These are phyloP conservation scores for Amphilophus citrinellus DNA, from an alignment of 2,113 vertebrate species.

Conservation along the genomic window DNA sequence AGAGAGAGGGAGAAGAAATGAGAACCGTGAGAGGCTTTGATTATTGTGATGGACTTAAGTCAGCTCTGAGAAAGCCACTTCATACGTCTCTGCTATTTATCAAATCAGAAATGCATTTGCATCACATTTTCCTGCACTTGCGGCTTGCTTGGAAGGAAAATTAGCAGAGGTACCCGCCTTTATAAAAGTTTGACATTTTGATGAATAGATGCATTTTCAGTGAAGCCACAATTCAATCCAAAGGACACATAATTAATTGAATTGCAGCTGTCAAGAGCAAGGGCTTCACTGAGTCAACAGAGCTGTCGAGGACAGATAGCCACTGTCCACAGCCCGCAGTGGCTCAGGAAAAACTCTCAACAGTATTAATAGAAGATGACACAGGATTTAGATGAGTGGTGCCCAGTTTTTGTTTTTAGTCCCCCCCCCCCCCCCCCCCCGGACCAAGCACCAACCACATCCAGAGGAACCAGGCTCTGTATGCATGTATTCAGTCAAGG, in stretches of 20 bases:
- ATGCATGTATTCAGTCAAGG: constrained; percentile 31
- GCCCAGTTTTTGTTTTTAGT: neutral
- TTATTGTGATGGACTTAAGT: constrained; percentile 66
- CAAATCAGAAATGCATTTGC: constrained; percentile 62
- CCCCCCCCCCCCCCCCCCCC: neutral
- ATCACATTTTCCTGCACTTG: constrained; percentile 48
- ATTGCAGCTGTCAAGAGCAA: constrained; percentile 48
- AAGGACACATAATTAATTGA: constrained; percentile 52
- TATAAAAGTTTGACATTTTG: constrained; percentile 52
- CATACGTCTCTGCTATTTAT: constrained; percentile 43
- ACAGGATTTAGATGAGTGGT: constrained; percentile 25
- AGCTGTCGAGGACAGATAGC: constrained; percentile 48
- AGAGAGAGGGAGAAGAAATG: constrained; percentile 36
- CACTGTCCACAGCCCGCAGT: constrained; percentile 19
- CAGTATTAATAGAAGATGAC: constrained; percentile 42
- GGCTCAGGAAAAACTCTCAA: constrained; percentile 15
- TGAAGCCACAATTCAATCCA: constrained; percentile 29
- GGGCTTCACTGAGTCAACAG: constrained; percentile 37
- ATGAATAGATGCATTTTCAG: constrained; percentile 54
- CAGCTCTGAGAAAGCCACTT: constrained; percentile 52
- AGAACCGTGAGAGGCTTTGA: constrained; percentile 59
- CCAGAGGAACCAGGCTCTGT: constrained; percentile 15
- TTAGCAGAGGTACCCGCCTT: constrained; percentile 11
- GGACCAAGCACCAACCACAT: neutral
- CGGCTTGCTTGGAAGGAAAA: constrained; percentile 25